Conservation (phyloP, 1,140 invertebrate genomes). For the Triops cancriformis region DNA sequence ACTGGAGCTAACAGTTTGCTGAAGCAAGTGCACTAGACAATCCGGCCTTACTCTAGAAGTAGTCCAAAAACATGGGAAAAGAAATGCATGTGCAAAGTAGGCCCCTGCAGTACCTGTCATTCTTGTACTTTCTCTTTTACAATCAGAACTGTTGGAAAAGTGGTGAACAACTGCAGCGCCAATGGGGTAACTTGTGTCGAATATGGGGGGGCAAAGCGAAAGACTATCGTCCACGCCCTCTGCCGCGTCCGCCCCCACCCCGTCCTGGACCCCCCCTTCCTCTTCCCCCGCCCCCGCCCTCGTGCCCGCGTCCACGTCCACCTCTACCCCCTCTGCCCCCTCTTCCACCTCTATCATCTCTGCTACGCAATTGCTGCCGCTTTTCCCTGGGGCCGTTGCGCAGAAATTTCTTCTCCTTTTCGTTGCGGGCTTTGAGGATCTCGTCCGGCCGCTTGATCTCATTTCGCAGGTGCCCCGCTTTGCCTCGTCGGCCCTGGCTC, state of each 20-base stretch:
- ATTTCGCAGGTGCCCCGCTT: constrained; percentile 36
- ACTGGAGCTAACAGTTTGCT: no score
- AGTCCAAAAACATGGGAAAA: no score
- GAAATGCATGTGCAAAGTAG: no score
- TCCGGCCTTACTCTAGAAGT: no score
- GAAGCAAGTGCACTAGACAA: no score
- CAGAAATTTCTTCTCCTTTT: constrained; percentile 46
- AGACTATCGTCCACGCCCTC: constrained; percentile 7
- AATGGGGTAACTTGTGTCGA: not conserved
- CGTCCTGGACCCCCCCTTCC: not conserved
- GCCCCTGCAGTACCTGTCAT: not conserved
- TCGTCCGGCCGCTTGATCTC: constrained; percentile 60
- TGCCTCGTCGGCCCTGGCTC: constrained; percentile 31
- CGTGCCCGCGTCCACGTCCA: constrained; percentile 7
- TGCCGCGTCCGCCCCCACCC: not conserved
- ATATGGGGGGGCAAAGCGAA: not conserved
- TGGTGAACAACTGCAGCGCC: not conserved
- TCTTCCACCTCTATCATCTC: constrained; percentile 11
- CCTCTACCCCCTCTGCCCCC: constrained; percentile 11
- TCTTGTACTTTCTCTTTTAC: not conserved
- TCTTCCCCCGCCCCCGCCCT: not conserved
- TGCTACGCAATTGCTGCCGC: not conserved
- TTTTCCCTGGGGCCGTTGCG: constrained; percentile 34
- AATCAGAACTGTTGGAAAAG: not conserved
- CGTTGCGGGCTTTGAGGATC: constrained; percentile 55